Base-by-base conservation (phyloP, 2,888 invertebrate genomes). In the Gonocerus acuteangulatus region DNA sequence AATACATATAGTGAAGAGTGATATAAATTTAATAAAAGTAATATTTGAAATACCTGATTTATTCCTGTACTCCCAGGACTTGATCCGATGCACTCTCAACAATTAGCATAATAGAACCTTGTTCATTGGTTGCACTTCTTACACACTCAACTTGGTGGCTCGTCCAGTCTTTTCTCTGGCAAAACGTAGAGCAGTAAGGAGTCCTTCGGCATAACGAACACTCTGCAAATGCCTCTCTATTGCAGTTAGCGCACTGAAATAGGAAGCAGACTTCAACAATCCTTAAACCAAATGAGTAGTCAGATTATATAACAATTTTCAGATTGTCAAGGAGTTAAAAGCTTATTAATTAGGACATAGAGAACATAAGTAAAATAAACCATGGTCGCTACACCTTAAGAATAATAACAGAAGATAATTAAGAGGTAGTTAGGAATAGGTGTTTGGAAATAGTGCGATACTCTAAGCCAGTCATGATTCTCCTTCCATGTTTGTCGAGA, bases 81-180 rank as follows among this genome's bases (percentile, higher is more conserved):
- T 66, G 67, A 18, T 68, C 68, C 2, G 67, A 63, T 16, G 65
- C 72, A 65, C 87, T 87, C 74, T 89, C 89, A 15, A 89, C 89
- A 67, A 90, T 86, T 48, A 90, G 79, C 89, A 90, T 89, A 66
- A 90, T 89, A 56, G 88, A 87, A 7, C 66, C 62, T 15, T 66
- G 62, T 21, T 65, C 63, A 44, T 74, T 74, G 0, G 82, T 78
- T 22, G 84, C 83, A 34, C 82, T 82, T 63, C 87, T 80, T 42
- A 88, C 84, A 72, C 89, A 89, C 73, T 90, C 89, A 64, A 89
- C 86, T 74, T 90, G 90, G 74, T 87, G 91, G 39, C 86, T 82
- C 15, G 83, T 84, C 91, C 91, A 92, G 76, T 92, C 91, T 74
- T 90, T 91, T 67, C 89, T 83, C 75, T 92, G 91, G 74, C 92